Conservation (phyloP, 1,140 invertebrate species). For the Cydia splendana region DNA sequence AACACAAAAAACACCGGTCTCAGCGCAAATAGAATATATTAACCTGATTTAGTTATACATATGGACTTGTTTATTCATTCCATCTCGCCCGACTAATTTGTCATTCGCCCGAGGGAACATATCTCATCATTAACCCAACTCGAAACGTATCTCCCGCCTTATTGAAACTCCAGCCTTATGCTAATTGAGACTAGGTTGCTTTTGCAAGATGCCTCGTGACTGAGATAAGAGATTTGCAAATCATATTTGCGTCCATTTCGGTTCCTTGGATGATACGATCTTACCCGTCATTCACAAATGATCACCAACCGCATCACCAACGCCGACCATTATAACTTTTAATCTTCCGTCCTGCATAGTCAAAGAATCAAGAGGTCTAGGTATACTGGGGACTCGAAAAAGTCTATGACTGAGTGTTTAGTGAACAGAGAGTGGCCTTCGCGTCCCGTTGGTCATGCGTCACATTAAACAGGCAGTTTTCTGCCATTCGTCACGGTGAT, state of each 20-base stretch:
- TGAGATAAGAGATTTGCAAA: neutral
- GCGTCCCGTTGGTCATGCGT: neutral
- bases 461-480: conserved; percentile 5
- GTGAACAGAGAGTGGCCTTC: neutral
- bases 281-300: neutral
- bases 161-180: neutral
- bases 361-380: neutral
- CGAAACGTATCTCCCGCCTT: neutral
- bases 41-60: conserved; percentile 15
- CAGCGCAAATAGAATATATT: conserved; percentile 17
- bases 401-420: neutral
- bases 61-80: conserved; percentile 17
- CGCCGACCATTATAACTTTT: neutral
- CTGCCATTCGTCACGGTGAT: conserved; percentile 13
- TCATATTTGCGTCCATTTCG: conserved; percentile 11
- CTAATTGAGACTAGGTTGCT: neutral
- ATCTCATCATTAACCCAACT: neutral
- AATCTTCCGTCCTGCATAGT: neutral
- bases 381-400: neutral
- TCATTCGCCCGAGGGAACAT: conserved; percentile 18
- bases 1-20: neutral
- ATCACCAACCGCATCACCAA: neutral
- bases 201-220: neutral
- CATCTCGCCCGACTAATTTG: conserved; percentile 13
- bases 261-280: neutral